Evolutionary conservation across 2,797 vertebrate species (phyloP).

Genomic region (Dipus sagitta): DNA sequence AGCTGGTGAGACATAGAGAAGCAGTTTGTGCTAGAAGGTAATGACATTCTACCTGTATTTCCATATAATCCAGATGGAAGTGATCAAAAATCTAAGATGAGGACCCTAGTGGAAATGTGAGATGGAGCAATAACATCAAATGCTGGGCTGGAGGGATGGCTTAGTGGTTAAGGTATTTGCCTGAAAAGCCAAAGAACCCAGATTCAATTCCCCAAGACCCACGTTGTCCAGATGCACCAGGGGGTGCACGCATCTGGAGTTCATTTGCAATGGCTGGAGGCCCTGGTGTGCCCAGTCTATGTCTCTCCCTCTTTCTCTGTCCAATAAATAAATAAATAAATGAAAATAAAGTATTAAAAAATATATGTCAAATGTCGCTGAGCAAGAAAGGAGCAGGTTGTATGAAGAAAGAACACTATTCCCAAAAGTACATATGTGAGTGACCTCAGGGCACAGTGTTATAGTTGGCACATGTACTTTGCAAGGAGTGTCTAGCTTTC

Average conservation of each 20-base stretch:
- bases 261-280: no score
- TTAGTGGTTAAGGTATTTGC: no score
- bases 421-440: background rate
- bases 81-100: background rate
- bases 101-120: background rate
- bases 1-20: background rate
- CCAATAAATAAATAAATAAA: no score
- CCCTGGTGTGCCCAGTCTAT: no score
- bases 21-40: background rate
- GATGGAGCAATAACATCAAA: no score
- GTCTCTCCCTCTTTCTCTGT: no score
- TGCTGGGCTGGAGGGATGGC: no score
- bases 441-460: background rate
- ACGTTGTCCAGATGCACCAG: no score
- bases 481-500: background rate
- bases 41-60: background rate
- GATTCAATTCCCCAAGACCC: no score
- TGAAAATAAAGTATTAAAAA: no score
- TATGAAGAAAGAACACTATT: background rate
- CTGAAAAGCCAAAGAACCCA: no score
- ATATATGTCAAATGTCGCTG: background rate
- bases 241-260: no score
- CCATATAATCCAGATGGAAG: background rate
- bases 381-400: background rate
- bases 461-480: background rate